Evolutionary conservation across 2,113 vertebrate species (phyloP), one percentile per base, ranked within the genome.

Genomic region (Archocentrus centrarchus): DNA sequence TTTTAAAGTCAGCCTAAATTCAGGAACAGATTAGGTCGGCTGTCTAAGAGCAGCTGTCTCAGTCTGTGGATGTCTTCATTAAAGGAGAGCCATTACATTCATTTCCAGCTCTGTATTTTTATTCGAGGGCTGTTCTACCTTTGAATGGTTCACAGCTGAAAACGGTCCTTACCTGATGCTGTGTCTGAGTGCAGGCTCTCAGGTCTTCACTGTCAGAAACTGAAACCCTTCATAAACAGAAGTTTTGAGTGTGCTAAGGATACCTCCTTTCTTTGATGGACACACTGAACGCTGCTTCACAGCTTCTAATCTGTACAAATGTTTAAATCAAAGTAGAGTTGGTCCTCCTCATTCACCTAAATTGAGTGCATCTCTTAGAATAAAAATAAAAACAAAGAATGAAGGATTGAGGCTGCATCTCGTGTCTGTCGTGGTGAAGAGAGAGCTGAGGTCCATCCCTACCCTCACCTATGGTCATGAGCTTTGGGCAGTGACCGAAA

Each of bases 1-100:
- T 83, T 76, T 44, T 77, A 4, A 53, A 73, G 27, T 32, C 80
- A 90, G 64, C 75, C 88, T 90, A 83, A 75, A 90, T 91, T 83
- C 62, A 83, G 80, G 83, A 90, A 35, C 84, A 62, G 87, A 91
- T 87, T 75, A 90, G 87, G 84, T 85, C 83, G 50, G 78, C 35
- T 60, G 17, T 70, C 55, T 57, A 37, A n/a, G 39, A n/a, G 20
- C 75, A 53, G 14, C 44, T 53, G 66, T 50, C 22, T 60, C 44
- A 30, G 66, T 50, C 22, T 60, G 30, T 70, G 76, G 57, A 80
- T 6, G 11, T 59, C 44, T 44, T 24, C 60, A 1, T 50, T 22
- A 64, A 58, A 32, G 17, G 44, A 53, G 44, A 53, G 24, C 17
- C 18, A 8, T 53, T 20, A 8, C 6, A 17, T 27, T 27, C 64